phyloP scores from a whole-genome alignment of 1,140 invertebrate genomes.

The Matsumurasca onukii region DNA sequence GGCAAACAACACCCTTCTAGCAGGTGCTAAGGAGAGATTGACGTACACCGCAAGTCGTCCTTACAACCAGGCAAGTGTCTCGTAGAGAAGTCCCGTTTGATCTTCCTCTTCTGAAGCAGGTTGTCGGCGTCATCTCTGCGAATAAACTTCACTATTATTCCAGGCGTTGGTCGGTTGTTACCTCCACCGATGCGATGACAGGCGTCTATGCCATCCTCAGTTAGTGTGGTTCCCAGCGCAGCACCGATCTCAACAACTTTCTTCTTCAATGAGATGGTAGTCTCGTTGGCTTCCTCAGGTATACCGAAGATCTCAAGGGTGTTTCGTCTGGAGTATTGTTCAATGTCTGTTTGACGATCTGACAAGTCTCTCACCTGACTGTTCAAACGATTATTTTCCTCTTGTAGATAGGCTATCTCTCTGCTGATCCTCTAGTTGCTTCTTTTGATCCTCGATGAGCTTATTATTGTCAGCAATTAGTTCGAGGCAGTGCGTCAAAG shows the following conservation, averaged over 20 bases:
- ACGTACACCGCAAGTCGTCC: slow-evolving; percentile 5
- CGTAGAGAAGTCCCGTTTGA: no score
- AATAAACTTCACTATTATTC: neutral
- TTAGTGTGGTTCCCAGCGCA: neutral
- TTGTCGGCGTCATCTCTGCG: no score
- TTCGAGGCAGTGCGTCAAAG: neutral
- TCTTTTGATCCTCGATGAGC: neutral
- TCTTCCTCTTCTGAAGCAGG: no score
- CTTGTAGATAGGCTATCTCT: neutral
- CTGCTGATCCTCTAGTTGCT: neutral
- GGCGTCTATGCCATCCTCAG: no score
- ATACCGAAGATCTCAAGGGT: slow-evolving; percentile 24
- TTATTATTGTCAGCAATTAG: slow-evolving; percentile 4
- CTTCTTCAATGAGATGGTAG: neutral
- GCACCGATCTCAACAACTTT: slow-evolving; percentile 14
- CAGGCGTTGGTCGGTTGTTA: neutral
- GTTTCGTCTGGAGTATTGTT: slow-evolving; percentile 13
- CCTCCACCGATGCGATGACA: no score
- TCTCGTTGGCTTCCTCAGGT: neutral
- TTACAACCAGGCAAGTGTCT: no score
- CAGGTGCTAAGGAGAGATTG: no score
- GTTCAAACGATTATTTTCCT: slow-evolving; percentile 14
- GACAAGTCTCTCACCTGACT: neutral
- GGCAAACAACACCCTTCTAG: no score
- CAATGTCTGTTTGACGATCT: slow-evolving; percentile 8